Percentiles rank a stretch among this genome's conserved stretches.
phyloP scores from a whole-genome alignment of 1,140 invertebrate species.

The Drosophila pseudoobscura region DNA sequence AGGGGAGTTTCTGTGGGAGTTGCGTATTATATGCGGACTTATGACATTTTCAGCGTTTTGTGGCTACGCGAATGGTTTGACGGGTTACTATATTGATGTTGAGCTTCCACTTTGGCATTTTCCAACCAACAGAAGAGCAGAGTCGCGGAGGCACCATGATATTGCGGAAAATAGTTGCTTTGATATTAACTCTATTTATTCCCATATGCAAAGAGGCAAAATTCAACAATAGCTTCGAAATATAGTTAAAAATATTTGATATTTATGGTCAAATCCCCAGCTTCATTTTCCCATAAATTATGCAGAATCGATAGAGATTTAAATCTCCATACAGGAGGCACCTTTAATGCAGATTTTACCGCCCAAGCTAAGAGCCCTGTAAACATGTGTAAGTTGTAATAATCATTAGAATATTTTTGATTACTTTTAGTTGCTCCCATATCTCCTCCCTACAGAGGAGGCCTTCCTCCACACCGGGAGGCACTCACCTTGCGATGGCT shows the following conservation, averaged over 20 bases:
- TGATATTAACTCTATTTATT: constrained; percentile 27
- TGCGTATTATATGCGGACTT: constrained; percentile 60
- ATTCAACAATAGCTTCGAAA: too few relatives aligned
- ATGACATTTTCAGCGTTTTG: constrained; percentile 48
- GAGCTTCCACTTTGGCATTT: constrained; percentile 9
- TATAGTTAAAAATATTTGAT: too few relatives aligned
- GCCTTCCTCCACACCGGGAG: not conserved
- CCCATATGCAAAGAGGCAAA: not conserved
- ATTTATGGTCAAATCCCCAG: too few relatives aligned
- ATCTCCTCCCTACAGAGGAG: too few relatives aligned
- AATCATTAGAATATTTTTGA: too few relatives aligned
- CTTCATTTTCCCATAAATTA: too few relatives aligned
- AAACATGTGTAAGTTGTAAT: too few relatives aligned
- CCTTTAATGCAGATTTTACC: too few relatives aligned
- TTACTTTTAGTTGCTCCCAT: not conserved
- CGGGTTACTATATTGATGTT: not conserved
- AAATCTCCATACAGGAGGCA: too few relatives aligned
- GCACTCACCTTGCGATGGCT: constrained; percentile 85
- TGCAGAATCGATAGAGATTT: too few relatives aligned
- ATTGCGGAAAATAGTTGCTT: constrained; percentile 30
- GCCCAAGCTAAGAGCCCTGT: too few relatives aligned
- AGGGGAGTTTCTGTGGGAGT: constrained; percentile 6
- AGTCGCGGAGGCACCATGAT: not conserved
- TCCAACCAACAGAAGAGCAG: constrained; percentile 21
- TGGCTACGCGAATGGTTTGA: not conserved